A percentile compares a stretch with the other conserved stretches of the same genome.
phyloP scores from a whole-genome alignment of 2,888 invertebrate genomes.

The Melinaea marsaeus region DNA sequence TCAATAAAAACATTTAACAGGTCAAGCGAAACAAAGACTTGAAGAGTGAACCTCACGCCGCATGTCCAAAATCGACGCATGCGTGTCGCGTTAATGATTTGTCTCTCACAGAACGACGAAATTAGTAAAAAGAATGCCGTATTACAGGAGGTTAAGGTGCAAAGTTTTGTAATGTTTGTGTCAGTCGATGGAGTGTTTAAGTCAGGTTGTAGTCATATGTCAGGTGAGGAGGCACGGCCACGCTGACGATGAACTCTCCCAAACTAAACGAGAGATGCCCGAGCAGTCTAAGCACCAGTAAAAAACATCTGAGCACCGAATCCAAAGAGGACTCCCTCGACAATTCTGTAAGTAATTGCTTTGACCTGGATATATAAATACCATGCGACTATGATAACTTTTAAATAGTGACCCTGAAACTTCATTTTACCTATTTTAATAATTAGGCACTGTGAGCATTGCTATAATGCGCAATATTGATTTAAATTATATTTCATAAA shows the following conservation, averaged over 20 bases:
- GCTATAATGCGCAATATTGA: background rate
- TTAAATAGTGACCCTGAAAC: slow-evolving; percentile 1
- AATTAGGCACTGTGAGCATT: background rate
- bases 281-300: slow-evolving; percentile 63
- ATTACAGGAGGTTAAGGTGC: slow-evolving; percentile 22
- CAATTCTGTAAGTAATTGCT: slow-evolving; percentile 59
- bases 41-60: slow-evolving; percentile 19
- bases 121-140: slow-evolving; percentile 22
- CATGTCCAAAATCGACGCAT: slow-evolving; percentile 29
- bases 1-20: slow-evolving; percentile 10
- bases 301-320: slow-evolving; percentile 58
- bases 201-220: slow-evolving; percentile 24
- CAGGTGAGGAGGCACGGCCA: slow-evolving; percentile 20
- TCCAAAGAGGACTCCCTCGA: slow-evolving; percentile 68
- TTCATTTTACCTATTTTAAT: background rate
- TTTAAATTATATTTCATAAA: background rate
- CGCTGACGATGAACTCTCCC: slow-evolving; percentile 61
- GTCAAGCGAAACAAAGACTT: slow-evolving; percentile 24
- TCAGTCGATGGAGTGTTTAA: slow-evolving; percentile 11
- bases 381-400: background rate
- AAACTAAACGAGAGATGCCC: slow-evolving; percentile 65
- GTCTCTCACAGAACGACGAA: slow-evolving; percentile 14
- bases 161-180: slow-evolving; percentile 9
- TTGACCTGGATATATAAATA: slow-evolving; percentile 4
- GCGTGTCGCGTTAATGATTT: slow-evolving; percentile 31